Percentiles rank a stretch among this genome's conserved stretches.
Evolutionary conservation across 2,113 vertebrate genomes (phyloP).

Genomic region (Dinomys branickii): DNA sequence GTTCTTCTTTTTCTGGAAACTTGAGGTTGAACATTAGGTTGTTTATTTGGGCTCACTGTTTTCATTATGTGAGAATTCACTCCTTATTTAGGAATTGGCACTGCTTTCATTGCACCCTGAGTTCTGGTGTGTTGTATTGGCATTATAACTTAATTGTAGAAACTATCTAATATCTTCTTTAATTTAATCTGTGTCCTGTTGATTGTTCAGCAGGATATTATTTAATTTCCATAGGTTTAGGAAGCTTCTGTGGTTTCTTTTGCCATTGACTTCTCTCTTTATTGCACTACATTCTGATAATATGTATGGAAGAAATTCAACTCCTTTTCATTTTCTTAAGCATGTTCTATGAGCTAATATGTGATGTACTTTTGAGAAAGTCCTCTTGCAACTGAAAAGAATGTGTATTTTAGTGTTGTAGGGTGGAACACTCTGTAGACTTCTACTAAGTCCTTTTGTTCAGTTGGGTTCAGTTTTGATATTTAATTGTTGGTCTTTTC

Average conservation of each 20-base stretch:
- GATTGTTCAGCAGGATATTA: neutral
- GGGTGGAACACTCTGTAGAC: neutral
- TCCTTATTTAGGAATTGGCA: no score
- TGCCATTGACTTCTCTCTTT: neutral
- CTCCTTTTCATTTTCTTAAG: neutral
- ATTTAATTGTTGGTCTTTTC: neutral
- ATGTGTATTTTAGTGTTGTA: neutral
- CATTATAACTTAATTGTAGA: neutral
- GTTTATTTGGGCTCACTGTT: neutral
- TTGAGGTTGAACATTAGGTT: neutral
- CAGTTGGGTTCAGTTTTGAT: neutral
- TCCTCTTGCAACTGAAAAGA: neutral
- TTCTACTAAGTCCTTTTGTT: neutral
- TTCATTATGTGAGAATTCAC: neutral
- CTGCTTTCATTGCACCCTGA: neutral
- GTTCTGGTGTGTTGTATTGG: neutral
- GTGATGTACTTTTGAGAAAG: neutral
- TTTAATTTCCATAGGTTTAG: neutral
- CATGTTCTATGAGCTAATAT: neutral
- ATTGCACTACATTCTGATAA: neutral
- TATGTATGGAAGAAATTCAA: neutral
- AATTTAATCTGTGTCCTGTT: neutral
- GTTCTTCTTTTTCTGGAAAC: neutral
- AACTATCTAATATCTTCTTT: neutral
- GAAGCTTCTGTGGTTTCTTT: neutral